Evolutionary conservation across 2,888 invertebrate genomes (phyloP).

Genomic region (Pasiphila rectangulata): DNA sequence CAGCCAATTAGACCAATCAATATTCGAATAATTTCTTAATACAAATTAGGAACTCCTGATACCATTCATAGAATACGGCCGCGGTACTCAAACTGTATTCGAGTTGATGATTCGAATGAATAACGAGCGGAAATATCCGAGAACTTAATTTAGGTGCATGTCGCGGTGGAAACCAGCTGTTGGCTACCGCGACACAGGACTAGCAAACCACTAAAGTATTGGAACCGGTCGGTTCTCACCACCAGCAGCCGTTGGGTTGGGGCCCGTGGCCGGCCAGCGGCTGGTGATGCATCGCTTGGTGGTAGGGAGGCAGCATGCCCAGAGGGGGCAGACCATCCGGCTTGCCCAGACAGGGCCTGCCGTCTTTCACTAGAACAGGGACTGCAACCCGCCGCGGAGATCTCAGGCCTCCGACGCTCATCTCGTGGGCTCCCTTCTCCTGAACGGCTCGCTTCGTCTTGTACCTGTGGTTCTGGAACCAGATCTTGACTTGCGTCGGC

Average conservation of each 20-base stretch:
- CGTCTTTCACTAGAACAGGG: constrained; percentile 96
- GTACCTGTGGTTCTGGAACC: constrained; percentile 99
- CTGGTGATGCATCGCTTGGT: constrained; percentile 71
- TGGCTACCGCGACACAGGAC: constrained; percentile 43
- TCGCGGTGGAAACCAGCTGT: constrained; percentile 14
- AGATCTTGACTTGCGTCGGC: constrained; percentile 98
- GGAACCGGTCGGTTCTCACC: constrained; percentile 56
- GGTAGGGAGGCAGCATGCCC: constrained; percentile 77
- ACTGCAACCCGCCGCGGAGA: constrained; percentile 96
- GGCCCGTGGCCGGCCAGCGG: constrained; percentile 61
- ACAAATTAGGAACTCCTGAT: constrained; percentile 73
- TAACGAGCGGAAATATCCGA: constrained; percentile 26
- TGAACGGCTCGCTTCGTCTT: constrained; percentile 99
- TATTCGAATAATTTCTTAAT: constrained; percentile 30
- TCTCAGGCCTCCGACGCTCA: constrained; percentile 84
- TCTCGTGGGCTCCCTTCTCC: constrained; percentile 90
- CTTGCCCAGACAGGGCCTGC: constrained; percentile 90
- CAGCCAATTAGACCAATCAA: constrained; percentile 16
- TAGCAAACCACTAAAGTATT: constrained; percentile 54
- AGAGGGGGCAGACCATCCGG: constrained; percentile 75
- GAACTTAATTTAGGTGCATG: constrained; percentile 22
- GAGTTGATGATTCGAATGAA: constrained; percentile 50
- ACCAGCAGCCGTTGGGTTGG: constrained; percentile 78
- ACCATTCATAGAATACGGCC: constrained; percentile 56
- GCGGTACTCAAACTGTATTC: constrained; percentile 49